phyloP scores from a whole-genome alignment of 2,797 vertebrate genomes.

The Enteromius mattozi region DNA sequence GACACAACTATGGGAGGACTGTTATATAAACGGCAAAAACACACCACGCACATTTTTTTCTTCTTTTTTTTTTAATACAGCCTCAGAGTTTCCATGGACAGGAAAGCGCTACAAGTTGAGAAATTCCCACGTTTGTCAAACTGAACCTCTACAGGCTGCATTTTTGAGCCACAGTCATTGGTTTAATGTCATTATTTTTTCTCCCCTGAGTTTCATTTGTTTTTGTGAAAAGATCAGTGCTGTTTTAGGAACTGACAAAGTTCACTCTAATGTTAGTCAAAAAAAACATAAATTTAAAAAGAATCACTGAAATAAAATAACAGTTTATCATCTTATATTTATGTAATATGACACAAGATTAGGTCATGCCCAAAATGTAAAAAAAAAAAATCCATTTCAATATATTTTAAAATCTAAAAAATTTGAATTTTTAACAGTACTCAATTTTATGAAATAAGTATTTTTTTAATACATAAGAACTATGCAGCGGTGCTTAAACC shows the following conservation, averaged over 20 bases:
- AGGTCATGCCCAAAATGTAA: too few species aligned
- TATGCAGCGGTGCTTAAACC: background rate
- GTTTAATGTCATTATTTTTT: constrained; percentile 43
- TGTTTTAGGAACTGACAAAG: constrained; percentile 49
- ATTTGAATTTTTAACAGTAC: background rate
- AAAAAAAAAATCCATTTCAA: too few species aligned
- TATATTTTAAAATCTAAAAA: background rate
- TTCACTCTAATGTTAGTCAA: background rate
- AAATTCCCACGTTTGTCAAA: constrained; percentile 71
- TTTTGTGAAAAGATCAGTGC: constrained; percentile 71
- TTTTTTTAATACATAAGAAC: too few species aligned
- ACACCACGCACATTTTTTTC: constrained; percentile 47
- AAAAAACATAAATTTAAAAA: background rate
- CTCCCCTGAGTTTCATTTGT: constrained; percentile 62
- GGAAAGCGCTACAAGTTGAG: constrained; percentile 25
- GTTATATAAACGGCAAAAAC: constrained; percentile 63
- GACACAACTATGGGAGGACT: constrained; percentile 72
- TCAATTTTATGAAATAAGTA: background rate
- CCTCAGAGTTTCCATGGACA: constrained; percentile 45
- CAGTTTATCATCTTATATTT: background rate
- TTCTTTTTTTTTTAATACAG: background rate
- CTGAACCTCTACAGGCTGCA: constrained; percentile 66
- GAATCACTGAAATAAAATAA: background rate
- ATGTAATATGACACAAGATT: background rate
- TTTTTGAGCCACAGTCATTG: constrained; percentile 50